These are phyloP conservation scores for Aurelia sp. DNA, from an alignment of 30 jellyfish, hydroid and myxozoan genomes.

Conservation along the genomic window DNA sequence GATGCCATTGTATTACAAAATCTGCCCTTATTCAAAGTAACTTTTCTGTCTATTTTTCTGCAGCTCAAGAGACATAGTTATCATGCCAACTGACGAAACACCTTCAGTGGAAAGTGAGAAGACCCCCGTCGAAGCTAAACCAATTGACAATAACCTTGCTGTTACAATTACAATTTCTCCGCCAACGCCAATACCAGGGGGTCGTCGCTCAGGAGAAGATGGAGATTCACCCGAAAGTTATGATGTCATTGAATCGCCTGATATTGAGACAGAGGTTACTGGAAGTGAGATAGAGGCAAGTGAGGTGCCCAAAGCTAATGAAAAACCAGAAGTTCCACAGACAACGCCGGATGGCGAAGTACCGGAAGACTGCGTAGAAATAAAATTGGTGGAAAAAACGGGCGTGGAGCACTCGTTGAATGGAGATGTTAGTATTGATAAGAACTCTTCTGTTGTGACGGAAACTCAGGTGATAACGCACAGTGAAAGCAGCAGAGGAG, in stretches of 20 bases:
- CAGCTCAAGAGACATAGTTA: slow-evolving; percentile 33
- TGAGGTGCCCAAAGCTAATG: background rate
- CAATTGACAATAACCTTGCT: slow-evolving; percentile 22
- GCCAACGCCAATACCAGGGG: slow-evolving; percentile 56
- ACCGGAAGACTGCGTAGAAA: too few relatives aligned
- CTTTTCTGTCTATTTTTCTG: background rate
- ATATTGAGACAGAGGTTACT: background rate
- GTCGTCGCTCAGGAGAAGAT: slow-evolving; percentile 7
- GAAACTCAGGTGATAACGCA: background rate
- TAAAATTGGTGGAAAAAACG: background rate
- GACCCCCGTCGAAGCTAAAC: background rate
- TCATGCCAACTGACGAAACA: slow-evolving; percentile 30
- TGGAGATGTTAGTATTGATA: too few relatives aligned
- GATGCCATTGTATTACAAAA: too few relatives aligned
- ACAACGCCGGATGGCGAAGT: too few relatives aligned
- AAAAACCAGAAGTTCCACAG: too few relatives aligned
- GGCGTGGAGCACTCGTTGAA: background rate
- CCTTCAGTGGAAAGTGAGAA: background rate
- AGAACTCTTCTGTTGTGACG: too few relatives aligned
- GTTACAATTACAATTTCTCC: slow-evolving; percentile 52
- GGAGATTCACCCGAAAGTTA: slow-evolving; percentile 15
- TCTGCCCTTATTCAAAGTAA: too few relatives aligned
- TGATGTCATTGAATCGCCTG: slow-evolving; percentile 11
- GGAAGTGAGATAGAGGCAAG: background rate
- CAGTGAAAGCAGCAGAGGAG: background rate